These are phyloP conservation scores for Channa maculata DNA, from an alignment of 2,113 vertebrate genomes.

Conservation along the genomic window DNA sequence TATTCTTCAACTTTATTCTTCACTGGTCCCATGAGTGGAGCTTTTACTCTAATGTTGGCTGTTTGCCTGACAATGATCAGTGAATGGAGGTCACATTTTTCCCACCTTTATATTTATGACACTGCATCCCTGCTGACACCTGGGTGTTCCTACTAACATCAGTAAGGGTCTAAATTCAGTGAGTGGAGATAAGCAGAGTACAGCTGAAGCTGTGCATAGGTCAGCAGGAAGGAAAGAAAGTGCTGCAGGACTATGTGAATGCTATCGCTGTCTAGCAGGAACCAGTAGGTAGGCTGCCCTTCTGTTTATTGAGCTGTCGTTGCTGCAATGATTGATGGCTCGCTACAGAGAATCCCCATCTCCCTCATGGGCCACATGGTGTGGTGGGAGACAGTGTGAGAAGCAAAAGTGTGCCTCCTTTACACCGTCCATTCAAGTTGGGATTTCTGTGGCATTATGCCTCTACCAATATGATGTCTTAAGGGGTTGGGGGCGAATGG, in stretches of 20 bases:
- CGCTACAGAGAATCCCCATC: constrained; percentile 41
- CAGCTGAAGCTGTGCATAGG: constrained; percentile 51
- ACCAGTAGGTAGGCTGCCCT: constrained; percentile 40
- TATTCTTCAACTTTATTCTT: too few relatives aligned
- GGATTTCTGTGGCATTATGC: too few relatives aligned
- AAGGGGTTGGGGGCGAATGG: too few relatives aligned
- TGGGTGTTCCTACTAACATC: constrained; percentile 31
- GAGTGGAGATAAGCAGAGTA: constrained; percentile 63
- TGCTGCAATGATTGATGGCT: constrained; percentile 67
- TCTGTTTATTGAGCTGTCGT: constrained; percentile 66
- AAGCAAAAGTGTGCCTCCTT: background rate
- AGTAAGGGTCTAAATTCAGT: constrained; percentile 52
- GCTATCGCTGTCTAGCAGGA: constrained; percentile 71
- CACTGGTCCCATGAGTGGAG: too few relatives aligned
- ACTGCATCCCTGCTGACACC: constrained; percentile 31
- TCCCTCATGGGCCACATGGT: constrained; percentile 21
- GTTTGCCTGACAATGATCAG: constrained; percentile 9
- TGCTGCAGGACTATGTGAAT: constrained; percentile 58
- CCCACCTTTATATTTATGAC: constrained; percentile 38
- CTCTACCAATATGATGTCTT: too few relatives aligned
- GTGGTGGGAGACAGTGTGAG: constrained; percentile 2
- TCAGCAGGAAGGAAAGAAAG: constrained; percentile 74
- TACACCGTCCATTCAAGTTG: too few relatives aligned
- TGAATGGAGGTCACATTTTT: constrained; percentile 19
- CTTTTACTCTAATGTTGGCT: background rate